Evolutionary conservation across 2,888 invertebrate species (phyloP).

Genomic region (Callosobruchus maculatus): DNA sequence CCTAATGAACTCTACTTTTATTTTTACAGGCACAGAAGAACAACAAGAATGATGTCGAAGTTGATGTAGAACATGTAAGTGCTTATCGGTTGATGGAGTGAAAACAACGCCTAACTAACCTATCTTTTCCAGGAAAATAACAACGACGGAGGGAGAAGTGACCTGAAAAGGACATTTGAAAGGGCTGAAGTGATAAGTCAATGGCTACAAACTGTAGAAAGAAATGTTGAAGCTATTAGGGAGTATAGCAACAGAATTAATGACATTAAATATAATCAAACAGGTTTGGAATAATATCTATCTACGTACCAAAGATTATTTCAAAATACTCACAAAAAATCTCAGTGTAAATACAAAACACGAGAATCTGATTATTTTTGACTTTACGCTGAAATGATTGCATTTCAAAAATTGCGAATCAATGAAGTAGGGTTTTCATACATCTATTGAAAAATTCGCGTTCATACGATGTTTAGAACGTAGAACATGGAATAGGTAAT

Average conservation of each 20-base stretch:
- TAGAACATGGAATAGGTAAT: too few relatives aligned
- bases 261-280: slow-evolving; percentile 28
- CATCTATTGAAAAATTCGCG: too few relatives aligned
- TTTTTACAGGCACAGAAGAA: slow-evolving; percentile 12
- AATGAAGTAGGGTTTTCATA: too few relatives aligned
- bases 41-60: slow-evolving; percentile 14
- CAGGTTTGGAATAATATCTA: slow-evolving; percentile 17
- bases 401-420: too few relatives aligned
- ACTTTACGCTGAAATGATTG: too few relatives aligned
- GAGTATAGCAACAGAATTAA: slow-evolving; percentile 23
- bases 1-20: not conserved
- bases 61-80: slow-evolving; percentile 23
- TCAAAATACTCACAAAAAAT: too few relatives aligned
- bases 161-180: slow-evolving; percentile 30
- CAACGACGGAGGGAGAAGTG: not conserved
- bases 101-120: not conserved
- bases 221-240: slow-evolving; percentile 44
- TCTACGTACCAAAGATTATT: too few relatives aligned
- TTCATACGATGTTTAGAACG: too few relatives aligned
- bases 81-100: not conserved
- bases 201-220: slow-evolving; percentile 53
- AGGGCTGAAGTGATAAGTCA: slow-evolving; percentile 45
- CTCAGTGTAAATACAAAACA: too few relatives aligned
- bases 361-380: too few relatives aligned
- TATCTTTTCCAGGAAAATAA: slow-evolving; percentile 3